phyloP scores from a whole-genome alignment of 2,113 vertebrate genomes.

The Butorides virescens region DNA sequence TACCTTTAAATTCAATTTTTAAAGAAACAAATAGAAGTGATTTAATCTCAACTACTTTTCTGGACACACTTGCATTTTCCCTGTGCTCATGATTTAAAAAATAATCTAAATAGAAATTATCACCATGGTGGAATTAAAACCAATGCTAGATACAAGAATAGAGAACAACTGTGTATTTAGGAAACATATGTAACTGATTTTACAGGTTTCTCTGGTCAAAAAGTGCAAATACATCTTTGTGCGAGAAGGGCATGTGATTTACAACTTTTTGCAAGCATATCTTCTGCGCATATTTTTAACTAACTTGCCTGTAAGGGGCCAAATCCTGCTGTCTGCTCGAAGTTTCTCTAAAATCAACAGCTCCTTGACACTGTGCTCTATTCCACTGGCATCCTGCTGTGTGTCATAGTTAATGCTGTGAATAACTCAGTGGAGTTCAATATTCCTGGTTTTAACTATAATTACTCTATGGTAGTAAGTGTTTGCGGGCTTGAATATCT shows the following conservation, averaged over 20 bases:
- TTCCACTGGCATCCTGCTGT: neutral
- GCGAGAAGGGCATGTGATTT: neutral
- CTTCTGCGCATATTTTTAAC: neutral
- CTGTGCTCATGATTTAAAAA: neutral
- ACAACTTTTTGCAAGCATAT: neutral
- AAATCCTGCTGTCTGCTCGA: neutral
- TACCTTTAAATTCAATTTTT: neutral
- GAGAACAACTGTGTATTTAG: neutral
- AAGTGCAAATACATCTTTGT: neutral
- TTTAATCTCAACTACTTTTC: neutral
- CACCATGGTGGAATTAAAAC: neutral
- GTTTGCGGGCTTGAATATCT: neutral
- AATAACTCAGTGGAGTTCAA: neutral
- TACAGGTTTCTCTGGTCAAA: neutral
- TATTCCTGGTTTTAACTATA: neutral
- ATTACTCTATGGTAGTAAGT: neutral
- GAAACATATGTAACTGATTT: neutral
- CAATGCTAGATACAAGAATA: neutral
- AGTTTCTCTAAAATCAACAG: neutral
- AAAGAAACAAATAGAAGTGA: neutral
- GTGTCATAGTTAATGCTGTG: conserved; percentile 18
- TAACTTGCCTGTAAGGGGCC: neutral
- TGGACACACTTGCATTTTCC: neutral
- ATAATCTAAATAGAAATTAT: neutral
- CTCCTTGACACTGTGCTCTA: neutral